Percentiles rank a stretch among this genome's conserved stretches.
These are phyloP conservation scores for Litocranius walleri DNA, from an alignment of 2,113 vertebrate species.

Conservation along the genomic window DNA sequence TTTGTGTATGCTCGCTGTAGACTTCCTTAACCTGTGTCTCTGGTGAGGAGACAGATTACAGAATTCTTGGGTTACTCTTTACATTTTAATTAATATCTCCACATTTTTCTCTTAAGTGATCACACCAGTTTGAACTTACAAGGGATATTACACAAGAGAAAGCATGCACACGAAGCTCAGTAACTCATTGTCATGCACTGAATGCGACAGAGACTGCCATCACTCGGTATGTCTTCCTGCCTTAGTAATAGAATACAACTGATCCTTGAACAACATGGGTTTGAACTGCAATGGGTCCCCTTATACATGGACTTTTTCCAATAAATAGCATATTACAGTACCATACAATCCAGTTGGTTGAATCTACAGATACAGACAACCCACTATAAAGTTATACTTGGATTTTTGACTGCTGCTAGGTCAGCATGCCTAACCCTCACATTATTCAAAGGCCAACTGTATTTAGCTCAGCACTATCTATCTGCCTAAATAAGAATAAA, in stretches of 20 bases:
- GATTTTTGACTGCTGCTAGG: no score
- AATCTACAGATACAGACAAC: not conserved
- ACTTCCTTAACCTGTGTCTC: not conserved
- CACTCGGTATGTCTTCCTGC: not conserved
- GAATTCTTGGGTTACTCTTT: not conserved
- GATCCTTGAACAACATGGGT: not conserved
- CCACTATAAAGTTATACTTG: not conserved
- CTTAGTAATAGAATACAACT: not conserved
- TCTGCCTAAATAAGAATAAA: not conserved
- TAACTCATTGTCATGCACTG: not conserved
- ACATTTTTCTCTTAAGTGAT: not conserved
- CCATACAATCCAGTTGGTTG: no score
- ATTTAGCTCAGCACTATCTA: not conserved
- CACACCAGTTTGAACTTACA: not conserved
- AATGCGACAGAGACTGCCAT: not conserved
- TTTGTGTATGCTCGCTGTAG: not conserved
- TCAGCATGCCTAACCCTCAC: not conserved
- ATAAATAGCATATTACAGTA: not conserved
- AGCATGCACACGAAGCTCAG: not conserved
- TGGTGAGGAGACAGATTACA: not conserved
- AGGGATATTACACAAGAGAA: not conserved
- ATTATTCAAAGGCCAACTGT: not conserved
- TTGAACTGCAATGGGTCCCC: not conserved
- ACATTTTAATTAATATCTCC: not conserved
- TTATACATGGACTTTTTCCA: not conserved